Conservation (phyloP, 2,797 vertebrate genomes). For the Decapterus maruadsi region DNA sequence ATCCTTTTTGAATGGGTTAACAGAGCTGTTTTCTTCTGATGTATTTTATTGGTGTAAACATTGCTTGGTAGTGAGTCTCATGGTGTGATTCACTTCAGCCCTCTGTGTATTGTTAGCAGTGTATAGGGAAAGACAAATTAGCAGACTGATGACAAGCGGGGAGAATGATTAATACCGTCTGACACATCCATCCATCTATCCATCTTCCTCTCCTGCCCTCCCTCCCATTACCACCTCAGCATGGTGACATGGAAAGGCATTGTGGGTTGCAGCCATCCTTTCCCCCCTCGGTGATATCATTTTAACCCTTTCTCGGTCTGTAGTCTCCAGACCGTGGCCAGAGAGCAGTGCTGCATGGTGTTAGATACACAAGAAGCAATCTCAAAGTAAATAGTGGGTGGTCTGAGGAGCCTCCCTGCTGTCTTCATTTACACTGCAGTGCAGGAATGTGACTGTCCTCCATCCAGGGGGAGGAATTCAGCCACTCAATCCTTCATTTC, state of each 20-base stretch:
- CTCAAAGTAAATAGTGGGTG: conserved; percentile 47
- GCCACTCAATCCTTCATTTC: too few species aligned
- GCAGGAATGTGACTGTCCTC: conserved; percentile 24
- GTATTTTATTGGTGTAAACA: conserved; percentile 8
- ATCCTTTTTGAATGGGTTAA: neutral
- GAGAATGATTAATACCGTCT: conserved; percentile 35
- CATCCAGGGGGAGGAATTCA: conserved; percentile 3
- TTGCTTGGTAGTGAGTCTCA: neutral
- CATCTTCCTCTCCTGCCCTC: neutral
- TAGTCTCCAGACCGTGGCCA: conserved; percentile 45
- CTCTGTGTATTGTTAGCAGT: conserved; percentile 11
- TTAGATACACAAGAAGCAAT: conserved; percentile 35
- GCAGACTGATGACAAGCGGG: conserved; percentile 24
- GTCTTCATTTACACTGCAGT: conserved; percentile 53
- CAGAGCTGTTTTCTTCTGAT: neutral
- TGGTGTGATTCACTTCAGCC: neutral
- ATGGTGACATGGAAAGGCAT: conserved; percentile 13
- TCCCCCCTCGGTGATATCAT: conserved; percentile 44
- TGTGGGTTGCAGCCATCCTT: conserved; percentile 15
- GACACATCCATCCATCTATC: conserved; percentile 24
- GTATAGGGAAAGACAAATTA: neutral
- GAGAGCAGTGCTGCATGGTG: conserved; percentile 8
- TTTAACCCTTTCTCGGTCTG: conserved; percentile 36
- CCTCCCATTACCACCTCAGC: conserved; percentile 20
- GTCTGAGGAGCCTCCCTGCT: conserved; percentile 39